Base-by-base conservation (phyloP, 2,113 vertebrate species). In the Xiphophorus hellerii region DNA sequence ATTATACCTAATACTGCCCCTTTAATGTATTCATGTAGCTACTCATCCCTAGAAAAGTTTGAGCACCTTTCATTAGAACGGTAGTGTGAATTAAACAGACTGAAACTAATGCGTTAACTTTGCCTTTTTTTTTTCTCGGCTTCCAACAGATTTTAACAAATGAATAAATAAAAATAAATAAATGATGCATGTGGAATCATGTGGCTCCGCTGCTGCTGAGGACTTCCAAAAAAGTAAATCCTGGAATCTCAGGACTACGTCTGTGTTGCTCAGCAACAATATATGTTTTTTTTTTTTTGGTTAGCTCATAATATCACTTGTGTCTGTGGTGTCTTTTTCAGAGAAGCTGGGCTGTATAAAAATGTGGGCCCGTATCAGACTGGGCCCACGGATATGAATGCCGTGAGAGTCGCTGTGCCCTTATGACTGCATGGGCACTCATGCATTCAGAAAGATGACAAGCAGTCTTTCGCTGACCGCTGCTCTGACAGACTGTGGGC, bases 401-500 rank as follows among this genome's bases (percentile, higher is more conserved):
- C 30, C 13, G 30, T 27, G 17, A 39, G 66, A 68, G 66, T 20
- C 39, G 20, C 15, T 10, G 27, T 28, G 6, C 3, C 39, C 15
- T 68, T 13, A 17, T 67, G 33, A 35, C 33, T 31, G 65, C 65
- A 29, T 68, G 63, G 30, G 17, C 31, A 35, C 39, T 20, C 39
- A 27, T 68, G n/a, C 39, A 10, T 5, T 29, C 20, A 44, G 22
- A 48, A 39, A 48, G 12, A 44, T 29, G 37, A 28, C 25, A 44
- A 7, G n/a, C 17, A 67, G 35, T 51, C 39, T 30, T 48, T 25
- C 28, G 30, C 66, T 68, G 42, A 30, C 66, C n/a, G 13, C 37
- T 27, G 65, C 65, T 42, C 42, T 42, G 65, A 69, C 66, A 69
- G 44, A 29, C 44, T 54, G 67, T 54, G 48, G 44, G 44, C 28